Percentiles rank a stretch among this genome's conserved stretches.
Evolutionary conservation across 2,888 invertebrate genomes (phyloP).

Genomic region (Stomorhina lunata): DNA sequence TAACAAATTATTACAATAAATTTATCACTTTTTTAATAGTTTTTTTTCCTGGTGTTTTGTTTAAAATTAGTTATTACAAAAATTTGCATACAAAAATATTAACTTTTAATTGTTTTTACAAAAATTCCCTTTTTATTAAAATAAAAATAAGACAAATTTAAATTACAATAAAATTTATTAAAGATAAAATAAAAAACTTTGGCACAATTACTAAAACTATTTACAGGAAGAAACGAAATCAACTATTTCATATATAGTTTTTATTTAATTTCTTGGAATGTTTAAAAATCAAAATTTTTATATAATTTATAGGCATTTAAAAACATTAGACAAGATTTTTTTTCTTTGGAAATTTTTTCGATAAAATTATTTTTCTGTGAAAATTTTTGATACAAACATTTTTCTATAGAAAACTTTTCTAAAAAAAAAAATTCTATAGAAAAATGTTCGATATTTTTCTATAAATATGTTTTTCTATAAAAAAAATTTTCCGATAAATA

Average conservation of each 20-base stretch:
- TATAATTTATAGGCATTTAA: neutral
- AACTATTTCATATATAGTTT: constrained; percentile 13
- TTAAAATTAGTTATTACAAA: neutral
- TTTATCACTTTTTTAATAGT: constrained; percentile 25
- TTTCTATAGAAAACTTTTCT: no score
- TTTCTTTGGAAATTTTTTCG: no score
- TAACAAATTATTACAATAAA: constrained; percentile 4
- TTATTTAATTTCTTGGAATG: constrained; percentile 56
- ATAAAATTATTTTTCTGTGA: no score
- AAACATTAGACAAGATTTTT: no score
- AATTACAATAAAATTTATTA: constrained; percentile 8
- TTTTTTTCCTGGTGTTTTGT: neutral
- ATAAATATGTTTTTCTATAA: no score
- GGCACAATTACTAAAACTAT: constrained; percentile 43
- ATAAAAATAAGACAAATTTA: constrained; percentile 9
- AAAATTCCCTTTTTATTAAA: constrained; percentile 6
- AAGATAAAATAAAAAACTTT: constrained; percentile 38
- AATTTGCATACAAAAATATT: neutral
- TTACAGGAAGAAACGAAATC: neutral
- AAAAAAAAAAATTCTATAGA: no score
- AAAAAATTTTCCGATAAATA: no score
- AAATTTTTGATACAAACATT: no score
- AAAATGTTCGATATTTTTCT: no score
- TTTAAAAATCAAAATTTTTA: constrained; percentile 2
- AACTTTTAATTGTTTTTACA: neutral